These are phyloP conservation scores for Labeo rohita DNA, from an alignment of 2,113 vertebrate genomes.

Conservation along the genomic window DNA sequence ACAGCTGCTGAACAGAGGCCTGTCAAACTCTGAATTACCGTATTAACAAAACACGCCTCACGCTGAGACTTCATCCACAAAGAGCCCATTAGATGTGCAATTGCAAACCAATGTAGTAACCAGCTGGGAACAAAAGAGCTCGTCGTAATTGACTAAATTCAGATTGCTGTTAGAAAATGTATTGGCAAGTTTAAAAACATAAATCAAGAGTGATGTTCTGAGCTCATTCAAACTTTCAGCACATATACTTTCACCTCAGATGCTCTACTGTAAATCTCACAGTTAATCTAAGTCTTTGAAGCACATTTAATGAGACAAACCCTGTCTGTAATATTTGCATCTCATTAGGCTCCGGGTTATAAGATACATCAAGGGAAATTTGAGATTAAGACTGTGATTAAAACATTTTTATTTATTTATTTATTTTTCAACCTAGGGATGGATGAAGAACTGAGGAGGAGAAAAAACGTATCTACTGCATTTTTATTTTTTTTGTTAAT, in stretches of 20 bases:
- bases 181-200: background rate
- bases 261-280: background rate
- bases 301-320: background rate
- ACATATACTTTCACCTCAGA: background rate
- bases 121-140: background rate
- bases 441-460: too few species aligned
- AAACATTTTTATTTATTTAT: background rate
- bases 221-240: background rate
- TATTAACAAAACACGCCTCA: background rate
- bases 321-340: conserved; percentile 12
- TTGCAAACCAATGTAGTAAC: background rate
- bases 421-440: background rate
- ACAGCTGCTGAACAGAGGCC: background rate
- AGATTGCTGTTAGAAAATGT: background rate
- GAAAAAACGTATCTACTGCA: too few species aligned
- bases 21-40: background rate
- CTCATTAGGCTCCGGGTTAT: conserved; percentile 6
- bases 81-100: background rate
- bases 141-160: background rate
- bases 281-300: background rate
- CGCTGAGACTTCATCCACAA: conserved; percentile 5
- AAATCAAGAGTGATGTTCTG: too few species aligned
- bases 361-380: background rate
- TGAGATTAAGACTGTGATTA: background rate
- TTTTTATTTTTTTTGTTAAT: too few species aligned